Conservation (phyloP, 1,140 invertebrate species). For the Gonatopus flavifemur region DNA sequence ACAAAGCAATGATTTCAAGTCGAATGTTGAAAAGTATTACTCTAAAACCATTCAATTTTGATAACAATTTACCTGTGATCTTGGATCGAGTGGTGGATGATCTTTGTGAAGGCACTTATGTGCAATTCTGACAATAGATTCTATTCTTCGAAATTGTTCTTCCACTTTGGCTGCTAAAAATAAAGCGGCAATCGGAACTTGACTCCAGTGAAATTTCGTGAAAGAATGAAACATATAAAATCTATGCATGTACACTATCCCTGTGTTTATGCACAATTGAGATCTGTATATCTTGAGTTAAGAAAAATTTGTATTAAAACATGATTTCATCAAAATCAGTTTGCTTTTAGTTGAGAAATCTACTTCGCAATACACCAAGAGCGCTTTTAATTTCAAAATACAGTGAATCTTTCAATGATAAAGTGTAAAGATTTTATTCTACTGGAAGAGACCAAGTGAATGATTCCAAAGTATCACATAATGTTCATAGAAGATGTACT, state of each 20-base stretch:
- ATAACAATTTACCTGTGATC: slow-evolving; percentile 65
- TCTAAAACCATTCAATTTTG: slow-evolving; percentile 46
- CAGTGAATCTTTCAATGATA: neutral
- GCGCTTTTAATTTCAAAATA: neutral
- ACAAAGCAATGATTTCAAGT: slow-evolving; percentile 55
- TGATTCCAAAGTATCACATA: too few species aligned
- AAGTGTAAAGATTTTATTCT: too few species aligned
- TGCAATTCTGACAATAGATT: slow-evolving; percentile 91
- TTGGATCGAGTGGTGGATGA: slow-evolving; percentile 65
- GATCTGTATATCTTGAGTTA: slow-evolving; percentile 53
- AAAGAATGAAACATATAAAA: slow-evolving; percentile 96
- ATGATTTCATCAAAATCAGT: too few species aligned
- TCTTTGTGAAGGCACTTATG: slow-evolving; percentile 77
- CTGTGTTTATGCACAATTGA: slow-evolving; percentile 90
- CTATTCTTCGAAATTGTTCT: slow-evolving; percentile 93
- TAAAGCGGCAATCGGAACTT: slow-evolving; percentile 79
- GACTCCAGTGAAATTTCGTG: slow-evolving; percentile 79
- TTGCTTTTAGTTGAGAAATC: slow-evolving; percentile 45
- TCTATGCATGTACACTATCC: slow-evolving; percentile 97
- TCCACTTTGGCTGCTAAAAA: slow-evolving; percentile 97
- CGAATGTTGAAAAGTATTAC: too few species aligned
- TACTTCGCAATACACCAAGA: too few species aligned
- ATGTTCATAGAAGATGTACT: too few species aligned
- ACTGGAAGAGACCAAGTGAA: too few species aligned
- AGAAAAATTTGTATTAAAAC: slow-evolving; percentile 39